These are phyloP conservation scores for Palythoa heliodiscus DNA, from an alignment of 92 coral and sea anemone genomes.

Conservation along the genomic window DNA sequence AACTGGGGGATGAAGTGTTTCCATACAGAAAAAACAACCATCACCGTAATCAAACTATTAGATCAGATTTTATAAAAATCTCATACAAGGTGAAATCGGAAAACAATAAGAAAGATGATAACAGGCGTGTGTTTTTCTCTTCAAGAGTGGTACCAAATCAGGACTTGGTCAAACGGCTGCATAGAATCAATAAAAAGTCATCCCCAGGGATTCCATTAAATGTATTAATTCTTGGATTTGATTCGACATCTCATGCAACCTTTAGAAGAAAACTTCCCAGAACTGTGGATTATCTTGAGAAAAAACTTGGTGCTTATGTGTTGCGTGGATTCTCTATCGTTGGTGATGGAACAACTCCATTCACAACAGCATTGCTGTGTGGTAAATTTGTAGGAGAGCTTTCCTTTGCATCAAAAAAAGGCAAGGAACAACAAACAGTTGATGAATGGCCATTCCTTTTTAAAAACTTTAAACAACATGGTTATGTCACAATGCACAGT, in stretches of 20 bases:
- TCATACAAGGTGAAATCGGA: conserved; percentile 49
- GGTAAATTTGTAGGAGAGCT: conserved; percentile 68
- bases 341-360: conserved; percentile 85
- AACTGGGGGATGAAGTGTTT: conserved; percentile 52
- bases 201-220: conserved; percentile 61
- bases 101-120: conserved; percentile 6
- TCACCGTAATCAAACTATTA: conserved; percentile 36
- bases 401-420: conserved; percentile 3
- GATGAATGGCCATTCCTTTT: conserved; percentile 79
- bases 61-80: conserved; percentile 65
- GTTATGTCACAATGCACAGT: conserved; percentile 73
- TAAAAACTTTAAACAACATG: conserved; percentile 63
- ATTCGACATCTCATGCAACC: conserved; percentile 80
- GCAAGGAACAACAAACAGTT: conserved; percentile 25
- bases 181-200: background rate
- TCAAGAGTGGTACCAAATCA: conserved; percentile 60
- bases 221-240: conserved; percentile 75
- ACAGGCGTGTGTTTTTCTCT: conserved; percentile 54
- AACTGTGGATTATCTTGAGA: conserved; percentile 56
- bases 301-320: conserved; percentile 61
- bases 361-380: conserved; percentile 69
- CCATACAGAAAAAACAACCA: conserved; percentile 48
- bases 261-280: conserved; percentile 69
- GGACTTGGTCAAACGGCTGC: conserved; percentile 37
- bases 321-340: conserved; percentile 77